phyloP scores from a whole-genome alignment of 2,888 invertebrate genomes.

The Xylocampa areola region DNA sequence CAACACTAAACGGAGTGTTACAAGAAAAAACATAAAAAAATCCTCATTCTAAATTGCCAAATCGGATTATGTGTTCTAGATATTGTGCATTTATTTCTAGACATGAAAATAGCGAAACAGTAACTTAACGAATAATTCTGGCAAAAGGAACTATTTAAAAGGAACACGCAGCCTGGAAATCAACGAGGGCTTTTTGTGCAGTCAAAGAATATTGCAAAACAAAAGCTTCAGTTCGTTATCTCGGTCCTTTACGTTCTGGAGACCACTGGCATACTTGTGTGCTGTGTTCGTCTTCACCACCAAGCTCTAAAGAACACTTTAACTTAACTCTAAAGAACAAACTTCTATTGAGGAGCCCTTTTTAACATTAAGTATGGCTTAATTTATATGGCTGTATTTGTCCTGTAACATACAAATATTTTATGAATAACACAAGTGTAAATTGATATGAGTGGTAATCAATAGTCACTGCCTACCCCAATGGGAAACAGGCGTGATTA shows the following conservation, averaged over 20 bases:
- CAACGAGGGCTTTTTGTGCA: conserved; percentile 58
- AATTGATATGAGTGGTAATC: too few species aligned
- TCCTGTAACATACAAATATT: too few species aligned
- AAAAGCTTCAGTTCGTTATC: conserved; percentile 69
- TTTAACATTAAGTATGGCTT: too few species aligned
- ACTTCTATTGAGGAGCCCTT: not conserved
- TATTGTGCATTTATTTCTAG: not conserved
- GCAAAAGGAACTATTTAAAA: conserved; percentile 29
- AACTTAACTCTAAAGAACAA: conserved; percentile 6
- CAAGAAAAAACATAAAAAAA: too few species aligned
- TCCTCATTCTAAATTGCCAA: too few species aligned
- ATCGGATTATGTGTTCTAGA: too few species aligned
- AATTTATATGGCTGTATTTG: too few species aligned
- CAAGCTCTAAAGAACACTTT: conserved; percentile 7
- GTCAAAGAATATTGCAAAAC: conserved; percentile 68
- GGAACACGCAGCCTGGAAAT: conserved; percentile 50
- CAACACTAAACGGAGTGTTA: too few species aligned
- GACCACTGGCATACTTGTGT: conserved; percentile 30
- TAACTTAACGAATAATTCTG: too few species aligned
- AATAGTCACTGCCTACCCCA: too few species aligned
- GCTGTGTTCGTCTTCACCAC: conserved; percentile 1
- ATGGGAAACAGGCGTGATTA: too few species aligned
- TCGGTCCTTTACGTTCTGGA: conserved; percentile 55
- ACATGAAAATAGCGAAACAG: not conserved
- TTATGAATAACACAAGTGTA: too few species aligned